These are phyloP conservation scores for Herminia tarsipennalis DNA, from an alignment of 2,888 invertebrate species.

Conservation along the genomic window DNA sequence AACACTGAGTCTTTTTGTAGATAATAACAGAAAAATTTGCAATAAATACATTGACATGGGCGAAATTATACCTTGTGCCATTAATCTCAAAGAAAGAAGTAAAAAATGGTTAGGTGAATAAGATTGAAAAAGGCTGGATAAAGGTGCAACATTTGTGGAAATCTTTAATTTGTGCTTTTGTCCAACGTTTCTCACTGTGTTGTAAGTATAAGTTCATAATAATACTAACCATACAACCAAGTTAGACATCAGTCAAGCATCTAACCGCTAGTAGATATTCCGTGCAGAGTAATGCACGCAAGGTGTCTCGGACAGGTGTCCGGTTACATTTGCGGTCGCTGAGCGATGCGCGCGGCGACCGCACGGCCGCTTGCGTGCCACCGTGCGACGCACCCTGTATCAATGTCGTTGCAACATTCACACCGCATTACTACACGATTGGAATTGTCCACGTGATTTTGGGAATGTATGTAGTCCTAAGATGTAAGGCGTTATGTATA, in stretches of 20 bases:
- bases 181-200: too few relatives aligned
- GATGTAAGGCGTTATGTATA: too few relatives aligned
- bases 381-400: conserved; percentile 38
- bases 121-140: too few relatives aligned
- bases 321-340: conserved; percentile 59
- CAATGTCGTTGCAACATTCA: conserved; percentile 46
- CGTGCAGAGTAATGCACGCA: conserved; percentile 36
- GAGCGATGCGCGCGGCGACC: conserved; percentile 50
- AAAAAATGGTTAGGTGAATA: too few relatives aligned
- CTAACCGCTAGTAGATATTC: conserved; percentile 15
- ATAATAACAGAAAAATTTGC: too few relatives aligned
- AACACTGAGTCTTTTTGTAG: too few relatives aligned
- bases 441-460: conserved; percentile 32
- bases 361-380: conserved; percentile 28
- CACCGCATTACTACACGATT: conserved; percentile 36
- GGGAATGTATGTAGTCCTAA: conserved; percentile 14
- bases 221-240: neutral
- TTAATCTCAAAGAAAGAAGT: too few relatives aligned
- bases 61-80: too few relatives aligned
- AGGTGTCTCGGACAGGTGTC: conserved; percentile 54
- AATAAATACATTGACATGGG: too few relatives aligned
- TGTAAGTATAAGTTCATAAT: neutral
- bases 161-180: too few relatives aligned
- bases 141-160: too few relatives aligned
- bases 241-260: conserved; percentile 11